phyloP scores from a whole-genome alignment of 2,888 invertebrate species.

The Pseudococcus viburni region DNA sequence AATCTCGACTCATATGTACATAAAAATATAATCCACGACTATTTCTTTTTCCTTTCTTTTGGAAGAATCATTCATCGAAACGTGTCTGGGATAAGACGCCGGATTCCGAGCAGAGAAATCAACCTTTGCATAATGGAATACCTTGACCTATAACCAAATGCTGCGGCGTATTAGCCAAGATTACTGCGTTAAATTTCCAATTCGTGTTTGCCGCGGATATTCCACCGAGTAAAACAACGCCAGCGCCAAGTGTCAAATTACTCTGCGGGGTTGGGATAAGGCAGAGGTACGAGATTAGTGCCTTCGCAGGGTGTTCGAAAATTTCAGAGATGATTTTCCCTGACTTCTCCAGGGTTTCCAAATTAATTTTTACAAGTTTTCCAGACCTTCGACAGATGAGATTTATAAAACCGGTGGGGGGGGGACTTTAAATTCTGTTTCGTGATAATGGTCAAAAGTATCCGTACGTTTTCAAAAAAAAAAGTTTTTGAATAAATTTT shows the following conservation, averaged over 20 bases:
- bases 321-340: too few species aligned
- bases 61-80: neutral
- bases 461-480: too few species aligned
- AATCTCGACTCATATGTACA: neutral
- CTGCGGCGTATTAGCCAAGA: neutral
- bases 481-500: too few species aligned
- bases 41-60: neutral
- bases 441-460: too few species aligned
- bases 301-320: too few species aligned
- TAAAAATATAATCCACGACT: too few species aligned
- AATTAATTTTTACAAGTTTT: too few species aligned
- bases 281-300: neutral
- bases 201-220: neutral
- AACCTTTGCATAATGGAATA: slow-evolving; percentile 2
- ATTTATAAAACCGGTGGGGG: too few species aligned
- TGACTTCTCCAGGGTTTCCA: too few species aligned
- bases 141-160: neutral
- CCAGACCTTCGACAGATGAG: too few species aligned
- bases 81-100: neutral
- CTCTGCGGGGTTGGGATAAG: neutral
- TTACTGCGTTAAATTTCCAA: neutral
- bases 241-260: neutral
- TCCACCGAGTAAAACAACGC: neutral
- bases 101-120: neutral
- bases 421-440: too few species aligned